Evolutionary conservation across 2,113 vertebrate species (phyloP), one percentile per base, ranked within the genome.

Genomic region (Clinocottus analis): DNA sequence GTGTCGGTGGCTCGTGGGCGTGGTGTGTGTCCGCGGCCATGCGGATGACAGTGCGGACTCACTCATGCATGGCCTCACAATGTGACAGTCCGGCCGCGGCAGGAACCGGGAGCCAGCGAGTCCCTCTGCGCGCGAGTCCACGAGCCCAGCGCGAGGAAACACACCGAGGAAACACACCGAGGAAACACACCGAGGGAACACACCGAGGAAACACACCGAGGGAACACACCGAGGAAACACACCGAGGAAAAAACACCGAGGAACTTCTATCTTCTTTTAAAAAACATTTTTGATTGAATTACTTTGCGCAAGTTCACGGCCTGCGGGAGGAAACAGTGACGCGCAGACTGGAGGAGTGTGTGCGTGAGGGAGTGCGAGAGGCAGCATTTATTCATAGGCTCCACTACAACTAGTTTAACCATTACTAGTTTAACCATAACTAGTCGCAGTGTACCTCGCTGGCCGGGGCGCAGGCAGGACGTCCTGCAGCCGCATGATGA

Each of bases 71-170:
- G 91, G 86, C 91, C 94, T 90, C 92, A 91, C 91, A 90, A 92
- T 90, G 89, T 94, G 94, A 94, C 93, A 93, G 94, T 89, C 88
- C 92, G 90, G 90, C 86, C 87, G 95, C 96, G 95, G 94, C 93
- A 91, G 93, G 91, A 88, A 92, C 85, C 82, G 86, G 88, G 92
- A 91, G 82, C 81, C 91, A 91, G 91, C n/a, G n/a, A n/a, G n/a
- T n/a, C n/a, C n/a, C n/a, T n/a, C n/a, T n/a, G n/a, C n/a, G n/a
- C n/a, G n/a, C n/a, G n/a, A n/a, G n/a, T n/a, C n/a, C n/a, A n/a
- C n/a, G n/a, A n/a, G n/a, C n/a, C n/a, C n/a, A n/a, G n/a, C n/a
- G n/a, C n/a, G n/a, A n/a, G n/a, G n/a, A n/a, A n/a, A n/a, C n/a
- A n/a, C n/a, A n/a, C n/a, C n/a, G n/a, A n/a, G n/a, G n/a, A n/a